Conservation (phyloP, 2,797 vertebrate species). For the Mallotus villosus region DNA sequence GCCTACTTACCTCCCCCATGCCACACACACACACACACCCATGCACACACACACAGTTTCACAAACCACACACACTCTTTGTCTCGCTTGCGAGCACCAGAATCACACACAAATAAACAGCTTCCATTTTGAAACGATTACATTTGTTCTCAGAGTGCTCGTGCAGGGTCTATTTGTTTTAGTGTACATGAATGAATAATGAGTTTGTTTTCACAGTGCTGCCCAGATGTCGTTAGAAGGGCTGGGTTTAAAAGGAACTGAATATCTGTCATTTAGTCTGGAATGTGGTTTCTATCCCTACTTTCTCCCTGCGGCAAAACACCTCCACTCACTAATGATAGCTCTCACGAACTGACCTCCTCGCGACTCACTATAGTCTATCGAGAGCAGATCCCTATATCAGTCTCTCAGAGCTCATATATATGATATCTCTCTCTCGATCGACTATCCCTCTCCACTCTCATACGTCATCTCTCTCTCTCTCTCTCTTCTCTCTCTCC, state of each 20-base stretch:
- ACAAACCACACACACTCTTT: too few species aligned
- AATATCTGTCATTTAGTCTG: slow-evolving; percentile 52
- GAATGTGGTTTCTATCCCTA: slow-evolving; percentile 42
- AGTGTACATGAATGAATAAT: slow-evolving; percentile 57
- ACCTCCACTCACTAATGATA: too few species aligned
- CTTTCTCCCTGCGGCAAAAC: too few species aligned
- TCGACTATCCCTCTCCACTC: too few species aligned
- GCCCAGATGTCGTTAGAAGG: slow-evolving; percentile 33
- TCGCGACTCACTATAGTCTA: too few species aligned
- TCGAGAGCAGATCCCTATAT: too few species aligned
- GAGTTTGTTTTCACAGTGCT: slow-evolving; percentile 60
- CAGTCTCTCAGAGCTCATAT: too few species aligned
- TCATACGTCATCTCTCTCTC: too few species aligned
- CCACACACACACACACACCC: not conserved
- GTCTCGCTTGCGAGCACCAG: too few species aligned
- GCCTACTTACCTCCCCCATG: slow-evolving; percentile 9
- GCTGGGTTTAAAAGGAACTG: slow-evolving; percentile 39
- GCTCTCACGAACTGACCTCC: too few species aligned
- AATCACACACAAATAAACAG: slow-evolving; percentile 8
- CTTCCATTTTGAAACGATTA: slow-evolving; percentile 49
- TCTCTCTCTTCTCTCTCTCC: too few species aligned
- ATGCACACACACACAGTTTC: slow-evolving; percentile 7
- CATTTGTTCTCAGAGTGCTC: slow-evolving; percentile 38
- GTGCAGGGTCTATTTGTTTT: slow-evolving; percentile 59
- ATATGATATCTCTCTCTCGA: too few species aligned